Evolutionary conservation across 2,888 invertebrate species (phyloP).

Genomic region (Macrosoma leucophasiata): DNA sequence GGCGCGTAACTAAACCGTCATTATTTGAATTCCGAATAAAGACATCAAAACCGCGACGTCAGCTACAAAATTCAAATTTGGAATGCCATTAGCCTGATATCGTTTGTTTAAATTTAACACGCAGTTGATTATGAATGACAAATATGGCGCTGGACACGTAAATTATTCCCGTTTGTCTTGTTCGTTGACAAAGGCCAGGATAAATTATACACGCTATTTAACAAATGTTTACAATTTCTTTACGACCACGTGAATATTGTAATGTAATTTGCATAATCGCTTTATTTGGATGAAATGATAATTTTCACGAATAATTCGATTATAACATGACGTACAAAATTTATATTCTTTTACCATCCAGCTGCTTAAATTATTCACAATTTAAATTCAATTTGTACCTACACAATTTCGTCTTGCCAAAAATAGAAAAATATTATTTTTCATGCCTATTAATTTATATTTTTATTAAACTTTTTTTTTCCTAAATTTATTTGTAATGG

Average conservation of each 20-base stretch:
- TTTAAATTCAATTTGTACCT: too few relatives aligned
- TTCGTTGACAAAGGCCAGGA: conserved; percentile 31
- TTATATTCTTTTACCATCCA: conserved; percentile 23
- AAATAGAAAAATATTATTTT: too few relatives aligned
- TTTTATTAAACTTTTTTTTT: too few relatives aligned
- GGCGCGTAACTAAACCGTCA: conserved; percentile 51
- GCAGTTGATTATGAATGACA: conserved; percentile 64
- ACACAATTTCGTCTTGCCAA: too few relatives aligned
- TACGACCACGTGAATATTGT: conserved; percentile 51
- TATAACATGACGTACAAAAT: conserved; percentile 30
- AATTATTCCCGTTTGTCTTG: conserved; percentile 38
- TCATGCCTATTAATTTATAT: too few relatives aligned
- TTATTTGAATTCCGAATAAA: conserved; percentile 64
- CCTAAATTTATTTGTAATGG: too few relatives aligned
- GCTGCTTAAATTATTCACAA: too few relatives aligned
- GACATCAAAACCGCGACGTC: conserved; percentile 65
- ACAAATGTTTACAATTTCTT: conserved; percentile 57
- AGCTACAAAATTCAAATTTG: conserved; percentile 53
- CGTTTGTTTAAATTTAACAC: conserved; percentile 72
- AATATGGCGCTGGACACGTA: conserved; percentile 44
- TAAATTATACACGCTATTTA: conserved; percentile 69
- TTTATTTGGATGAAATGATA: conserved; percentile 41
- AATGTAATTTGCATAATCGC: conserved; percentile 59
- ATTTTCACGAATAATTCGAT: conserved; percentile 40
- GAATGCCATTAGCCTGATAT: conserved; percentile 43